Base-by-base conservation (phyloP, 64 coral and sea anemone genomes). In the Trachythela sp. region DNA sequence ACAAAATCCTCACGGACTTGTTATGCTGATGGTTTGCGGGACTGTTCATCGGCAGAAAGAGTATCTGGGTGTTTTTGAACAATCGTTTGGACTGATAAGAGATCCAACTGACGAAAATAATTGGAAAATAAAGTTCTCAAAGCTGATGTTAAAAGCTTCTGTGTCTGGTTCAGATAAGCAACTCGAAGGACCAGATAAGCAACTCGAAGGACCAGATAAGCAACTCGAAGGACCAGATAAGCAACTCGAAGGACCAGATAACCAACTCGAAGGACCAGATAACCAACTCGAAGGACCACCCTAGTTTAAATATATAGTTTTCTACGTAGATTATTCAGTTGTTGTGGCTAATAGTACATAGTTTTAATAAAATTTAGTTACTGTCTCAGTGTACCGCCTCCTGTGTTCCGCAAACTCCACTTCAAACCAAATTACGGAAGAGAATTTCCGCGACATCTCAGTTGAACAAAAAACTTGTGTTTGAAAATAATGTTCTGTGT, bases 61-160 rank as follows among this genome's bases (percentile, higher is more conserved):
- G 2, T 80, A 38, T 37, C 13, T 80, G 32, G 75, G 75, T 22
- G 75, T 80, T 9, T 80, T 80, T 80, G 75, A 80, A 37, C 75
- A 80, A 39, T 37, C 75, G 0, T 80, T 80, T 37, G 75, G 75
- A 38, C 75, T 80, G 13, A 80, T 80, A 8, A 0, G 75, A 15
- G 75, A 80, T 36, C 75, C 75, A 80, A 80, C 27, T 14, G 75
- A 80, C 8, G 75, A 80, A 38, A 80, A 80, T 80, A 80, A 80
- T 18, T 80, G 75, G 75, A 80, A 80, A 80, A 80, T 80, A 0
- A 80, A 80, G 33, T 80, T 80, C 33, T 80, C 75, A 80, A 80
- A 80, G 20, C 38, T 80, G 8, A 38, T 39, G 33, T 39, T 80
- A 80, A 80, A 80, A 80, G 75, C 75, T 0, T 37, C 75, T 7